phyloP scores from a whole-genome alignment of 2,797 vertebrate genomes.

The Phataginus tricuspis region DNA sequence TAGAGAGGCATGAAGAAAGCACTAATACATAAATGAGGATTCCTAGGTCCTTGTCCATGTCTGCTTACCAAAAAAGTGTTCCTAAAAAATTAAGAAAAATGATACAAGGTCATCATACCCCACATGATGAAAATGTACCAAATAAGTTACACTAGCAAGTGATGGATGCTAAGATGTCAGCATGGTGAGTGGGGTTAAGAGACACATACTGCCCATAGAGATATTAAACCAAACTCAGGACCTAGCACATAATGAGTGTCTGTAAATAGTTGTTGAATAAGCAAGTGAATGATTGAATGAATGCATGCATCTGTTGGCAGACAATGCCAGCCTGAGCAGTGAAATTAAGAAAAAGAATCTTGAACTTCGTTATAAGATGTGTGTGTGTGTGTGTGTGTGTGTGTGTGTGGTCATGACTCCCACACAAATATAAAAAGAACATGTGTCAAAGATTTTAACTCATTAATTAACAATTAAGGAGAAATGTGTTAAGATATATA shows the following conservation, averaged over 20 bases:
- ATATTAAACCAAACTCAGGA: not conserved
- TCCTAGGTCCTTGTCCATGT: not conserved
- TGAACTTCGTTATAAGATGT: not conserved
- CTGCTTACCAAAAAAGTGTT: not conserved
- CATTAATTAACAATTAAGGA: not conserved
- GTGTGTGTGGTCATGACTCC: not conserved
- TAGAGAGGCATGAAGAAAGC: not conserved
- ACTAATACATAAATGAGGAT: not conserved
- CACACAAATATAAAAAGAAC: not conserved
- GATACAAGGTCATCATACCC: not conserved
- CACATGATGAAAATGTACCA: not conserved
- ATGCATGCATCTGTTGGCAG: not conserved
- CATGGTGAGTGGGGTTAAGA: not conserved
- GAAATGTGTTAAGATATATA: not conserved
- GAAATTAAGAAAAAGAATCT: not conserved
- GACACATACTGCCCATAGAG: not conserved
- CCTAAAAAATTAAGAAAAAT: not conserved
- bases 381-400: too few species aligned
- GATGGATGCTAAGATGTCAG: not conserved
- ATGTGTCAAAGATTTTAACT: not conserved
- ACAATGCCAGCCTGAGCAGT: not conserved
- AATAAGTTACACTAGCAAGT: not conserved
- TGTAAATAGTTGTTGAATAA: slow-evolving; percentile 15
- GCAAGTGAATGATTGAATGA: not conserved
- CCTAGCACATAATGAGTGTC: not conserved